Evolutionary conservation across 2,797 vertebrate species (phyloP), one percentile per base, ranked within the genome.

Genomic region (Gallinago solitaria): DNA sequence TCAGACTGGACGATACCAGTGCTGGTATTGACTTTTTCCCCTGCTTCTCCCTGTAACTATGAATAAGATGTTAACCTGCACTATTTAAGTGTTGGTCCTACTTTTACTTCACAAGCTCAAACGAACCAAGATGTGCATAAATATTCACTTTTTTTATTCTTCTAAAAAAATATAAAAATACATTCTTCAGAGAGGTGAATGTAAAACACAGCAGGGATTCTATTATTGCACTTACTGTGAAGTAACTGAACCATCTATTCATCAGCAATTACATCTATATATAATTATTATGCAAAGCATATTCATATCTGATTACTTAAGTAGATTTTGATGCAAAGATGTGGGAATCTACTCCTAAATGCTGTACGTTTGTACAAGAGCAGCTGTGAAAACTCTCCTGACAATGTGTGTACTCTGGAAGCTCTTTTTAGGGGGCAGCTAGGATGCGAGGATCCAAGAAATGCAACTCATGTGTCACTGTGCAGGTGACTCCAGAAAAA

Each of bases 1-100:
- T 97, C 95, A 96, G 61, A 60, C 9, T 9, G 89, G 89, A 89
- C 85, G 89, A 91, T 80, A 59, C 3, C 33, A 78, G 16, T 8
- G n/a, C 56, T 45, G 6, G 1, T 60, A 94, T 47, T 3, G 91
- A 92, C 69, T 76, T 80, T 65, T 39, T 27, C 43, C 21, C 68
- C 4, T 17, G 45, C 54, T 84, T 73, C n/a, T 87, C 79, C 39
- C 14, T 57, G n/a, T 65, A 76, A 74, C 69, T 50, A 19, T 23
- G 56, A 86, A 70, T 47, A 85, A 33, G 27, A 76, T 33, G 51
- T 83, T 68, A 74, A 75, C 69, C 59, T 90, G 37, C 54, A 83
- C 17, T 61, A 9, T 73, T 65, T 54, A 54, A 67, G 35, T 64
- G n/a, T 68, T 61, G 64, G 27, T 54, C 32, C 88, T 64, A 7